Conservation (phyloP, 37 sponge, comb jelly and placozoan genomes). For the Chondrosia reniformis region DNA sequence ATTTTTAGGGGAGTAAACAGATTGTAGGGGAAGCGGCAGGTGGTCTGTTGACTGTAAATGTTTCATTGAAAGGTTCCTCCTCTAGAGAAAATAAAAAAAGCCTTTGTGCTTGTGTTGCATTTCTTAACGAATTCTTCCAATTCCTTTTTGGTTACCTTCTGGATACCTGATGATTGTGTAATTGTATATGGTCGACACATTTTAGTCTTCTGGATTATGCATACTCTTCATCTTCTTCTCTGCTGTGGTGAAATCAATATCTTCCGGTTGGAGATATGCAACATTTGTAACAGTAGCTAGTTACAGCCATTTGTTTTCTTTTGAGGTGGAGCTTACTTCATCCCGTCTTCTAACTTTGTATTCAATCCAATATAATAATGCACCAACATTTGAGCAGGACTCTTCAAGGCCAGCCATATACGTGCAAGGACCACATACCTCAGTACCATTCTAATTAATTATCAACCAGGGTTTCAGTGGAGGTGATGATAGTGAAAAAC, state of each 20-base stretch:
- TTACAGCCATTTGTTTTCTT: not conserved
- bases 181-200: slow-evolving; percentile 1
- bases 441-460: not conserved
- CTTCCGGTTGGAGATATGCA: slow-evolving; percentile 4
- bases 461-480: not conserved
- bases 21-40: slow-evolving; percentile 17
- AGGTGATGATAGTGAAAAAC: not conserved
- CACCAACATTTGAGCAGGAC: not conserved
- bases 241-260: slow-evolving; percentile 14
- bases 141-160: not conserved
- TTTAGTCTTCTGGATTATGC: not conserved
- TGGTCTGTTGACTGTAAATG: slow-evolving; percentile 10
- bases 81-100: slow-evolving; percentile 2
- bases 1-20: slow-evolving; percentile 25
- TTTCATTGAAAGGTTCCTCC: not conserved
- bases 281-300: not conserved
- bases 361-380: slow-evolving; percentile 1
- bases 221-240: slow-evolving; percentile 20
- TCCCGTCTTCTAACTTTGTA: not conserved
- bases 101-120: not conserved
- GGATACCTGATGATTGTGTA: not conserved
- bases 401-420: slow-evolving; percentile 10
- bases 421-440: not conserved
- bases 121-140: not conserved
- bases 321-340: slow-evolving; percentile 8